Evolutionary conservation across 2,888 invertebrate species (phyloP), one percentile per base, ranked within the genome.

Genomic region (Metacarcinus magister): DNA sequence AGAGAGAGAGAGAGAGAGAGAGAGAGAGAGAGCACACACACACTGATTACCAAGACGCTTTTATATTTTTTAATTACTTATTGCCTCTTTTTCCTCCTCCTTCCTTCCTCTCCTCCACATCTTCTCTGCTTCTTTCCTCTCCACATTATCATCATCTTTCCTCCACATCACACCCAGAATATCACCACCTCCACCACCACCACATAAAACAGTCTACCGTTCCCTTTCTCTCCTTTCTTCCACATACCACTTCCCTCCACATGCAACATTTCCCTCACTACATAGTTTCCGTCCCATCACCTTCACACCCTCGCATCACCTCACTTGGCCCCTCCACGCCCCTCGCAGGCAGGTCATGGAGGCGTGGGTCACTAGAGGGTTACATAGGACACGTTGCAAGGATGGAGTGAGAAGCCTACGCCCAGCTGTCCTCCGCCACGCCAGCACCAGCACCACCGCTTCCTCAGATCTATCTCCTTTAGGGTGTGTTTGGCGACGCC

Each of bases 381-480:
- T n/a, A 91, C 46, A 23, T 7, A 44, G 44, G 90, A 28, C 19
- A 28, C 19, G 8, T 13, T 10, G 39, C 90, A 48, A 39, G 46
- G 7, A 48, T 67, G 39, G 75, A 48, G 46, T 16, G 23, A 39
- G 44, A 75, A 75, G 75, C 19, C 67, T 60, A 67, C 48, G 28
- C 39, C 92, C 48, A 2, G 39, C 39, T 48, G 48, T 60, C 60
- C 93, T 93, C 44, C 95, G 48, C 92, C 91, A 95, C 82, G 46
- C 54, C 94, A 54, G 23, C 39, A 28, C 60, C 43, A 32, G 75
- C 60, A 93, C 93, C 60, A 32, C 75, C 94, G 67, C 92, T 19
- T 91, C 90, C 93, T 93, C 95, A 93, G 93, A 93, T 95, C 95
- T 93, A 95, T 95, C 95, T 87, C 93, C 95, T 95, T 95, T 95